A percentile compares a stretch with the other conserved stretches of the same genome.
These are phyloP conservation scores for Euura lappo DNA, from an alignment of 1,140 invertebrate species.

Conservation along the genomic window DNA sequence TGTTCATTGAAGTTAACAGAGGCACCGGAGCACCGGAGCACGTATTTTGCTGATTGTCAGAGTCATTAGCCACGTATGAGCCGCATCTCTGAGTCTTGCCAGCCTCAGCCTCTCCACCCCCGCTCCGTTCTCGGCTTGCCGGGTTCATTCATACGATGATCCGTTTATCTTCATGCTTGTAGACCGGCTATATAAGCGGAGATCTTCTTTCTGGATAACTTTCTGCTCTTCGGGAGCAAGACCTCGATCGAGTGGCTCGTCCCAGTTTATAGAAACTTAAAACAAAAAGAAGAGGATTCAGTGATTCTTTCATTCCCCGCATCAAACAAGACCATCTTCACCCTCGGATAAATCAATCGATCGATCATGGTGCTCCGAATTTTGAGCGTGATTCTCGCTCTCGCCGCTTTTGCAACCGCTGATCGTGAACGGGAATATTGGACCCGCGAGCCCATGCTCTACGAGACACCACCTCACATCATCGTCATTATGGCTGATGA, in stretches of 20 bases:
- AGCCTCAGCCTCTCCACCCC: not conserved
- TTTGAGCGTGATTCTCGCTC: not conserved
- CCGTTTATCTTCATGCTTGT: not conserved
- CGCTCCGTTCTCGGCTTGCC: not conserved
- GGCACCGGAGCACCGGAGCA: not conserved
- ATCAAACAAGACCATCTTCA: no score
- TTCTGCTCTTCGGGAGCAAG: not conserved
- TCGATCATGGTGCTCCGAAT: not conserved
- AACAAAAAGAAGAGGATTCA: no score
- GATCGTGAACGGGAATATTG: not conserved
- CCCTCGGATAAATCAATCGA: no score
- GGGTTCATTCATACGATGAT: not conserved
- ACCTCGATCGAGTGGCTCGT: no score
- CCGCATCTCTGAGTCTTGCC: not conserved
- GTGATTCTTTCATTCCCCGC: no score
- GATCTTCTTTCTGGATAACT: not conserved
- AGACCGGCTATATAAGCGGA: not conserved
- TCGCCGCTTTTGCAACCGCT: not conserved
- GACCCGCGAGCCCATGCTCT: conserved; percentile 22
- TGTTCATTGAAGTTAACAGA: not conserved
- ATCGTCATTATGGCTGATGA: conserved; percentile 69
- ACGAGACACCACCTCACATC: conserved; percentile 59
- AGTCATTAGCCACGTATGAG: conserved; percentile 5
- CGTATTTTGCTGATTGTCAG: conserved; percentile 4
- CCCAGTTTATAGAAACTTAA: no score